Evolutionary conservation across 2,113 vertebrate species (phyloP).

Genomic region (Rhagologus leucostigma): DNA sequence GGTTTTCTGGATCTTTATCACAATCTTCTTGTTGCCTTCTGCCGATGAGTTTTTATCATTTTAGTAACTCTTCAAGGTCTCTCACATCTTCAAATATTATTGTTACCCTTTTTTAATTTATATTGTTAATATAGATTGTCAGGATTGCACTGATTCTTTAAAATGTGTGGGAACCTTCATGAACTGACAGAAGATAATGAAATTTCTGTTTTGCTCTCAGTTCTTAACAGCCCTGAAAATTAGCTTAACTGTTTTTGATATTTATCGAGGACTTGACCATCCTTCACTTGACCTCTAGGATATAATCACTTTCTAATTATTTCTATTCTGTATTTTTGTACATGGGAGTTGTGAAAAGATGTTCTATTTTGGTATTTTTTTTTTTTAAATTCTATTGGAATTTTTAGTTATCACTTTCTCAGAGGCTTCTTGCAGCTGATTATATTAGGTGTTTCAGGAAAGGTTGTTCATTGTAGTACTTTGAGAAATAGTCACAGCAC

Average conservation of each 20-base stretch:
- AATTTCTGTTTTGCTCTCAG: neutral
- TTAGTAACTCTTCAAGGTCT: neutral
- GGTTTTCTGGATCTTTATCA: neutral
- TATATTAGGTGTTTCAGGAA: neutral
- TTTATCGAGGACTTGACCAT: neutral
- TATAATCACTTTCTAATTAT: neutral
- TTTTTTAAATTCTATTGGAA: neutral
- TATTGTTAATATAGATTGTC: neutral
- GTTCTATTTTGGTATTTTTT: neutral
- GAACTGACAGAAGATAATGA: neutral
- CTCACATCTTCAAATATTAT: neutral
- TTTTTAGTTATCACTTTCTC: neutral
- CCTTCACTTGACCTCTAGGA: neutral
- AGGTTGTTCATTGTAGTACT: neutral
- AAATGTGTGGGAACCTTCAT: neutral
- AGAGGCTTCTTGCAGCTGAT: neutral
- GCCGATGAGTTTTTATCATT: neutral
- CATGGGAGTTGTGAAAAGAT: accelerated
- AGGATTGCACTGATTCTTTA: neutral
- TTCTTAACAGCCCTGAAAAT: neutral
- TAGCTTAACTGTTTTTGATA: neutral
- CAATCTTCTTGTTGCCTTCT: neutral
- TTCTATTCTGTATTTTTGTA: neutral
- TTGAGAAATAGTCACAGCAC: neutral
- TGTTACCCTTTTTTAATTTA: neutral